Evolutionary conservation across 2,797 vertebrate genomes (phyloP), one percentile per base, ranked within the genome.

Genomic region (Balearica regulorum): DNA sequence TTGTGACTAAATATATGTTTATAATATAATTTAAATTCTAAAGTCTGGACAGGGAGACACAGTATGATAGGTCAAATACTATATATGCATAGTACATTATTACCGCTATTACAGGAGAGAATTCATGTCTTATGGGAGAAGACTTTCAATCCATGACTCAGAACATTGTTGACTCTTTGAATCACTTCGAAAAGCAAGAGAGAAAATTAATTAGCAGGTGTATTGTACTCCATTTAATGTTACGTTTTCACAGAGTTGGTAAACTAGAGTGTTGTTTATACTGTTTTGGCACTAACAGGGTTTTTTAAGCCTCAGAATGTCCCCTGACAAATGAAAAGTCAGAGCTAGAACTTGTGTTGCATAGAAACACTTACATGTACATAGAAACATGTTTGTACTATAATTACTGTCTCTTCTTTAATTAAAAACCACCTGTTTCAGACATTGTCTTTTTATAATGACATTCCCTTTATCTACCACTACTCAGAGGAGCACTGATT

Each of bases 251-350:
- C 5, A 4, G 28, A 72, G 16, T 33, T 82, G 6, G 71, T 88
- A 62, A 62, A 46, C 8, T 66, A 16, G 5, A n/a, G 8, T 25
- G 16, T 17, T 90, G 13, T 60, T 87, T n/a, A 46, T 15, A 37
- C 26, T 22, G 20, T 60, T 60, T 77, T 16, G 76, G 19, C 5
- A 1, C 10, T 33, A 81, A 5, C 7, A 66, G 3, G 1, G 0
- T 49, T 71, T 71, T 82, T 78, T 54, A 44, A 79, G 11, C 1
- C 46, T 82, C 33, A 14, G 5, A 39, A 19, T n/a, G 11, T 60
- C 33, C n/a, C 16, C 18, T 66, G 41, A 49, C 22, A 92, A 81
- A 64, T n/a, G 11, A 54, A 20, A 80, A 79, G 13, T 26, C 2
- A 0, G 19, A 76, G 10, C 11, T 68, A 68, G 57, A 87, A 83